Percentiles rank a stretch among this genome's conserved stretches.
Conservation (phyloP, 2,888 invertebrate genomes). For the Apodemia mormo region DNA sequence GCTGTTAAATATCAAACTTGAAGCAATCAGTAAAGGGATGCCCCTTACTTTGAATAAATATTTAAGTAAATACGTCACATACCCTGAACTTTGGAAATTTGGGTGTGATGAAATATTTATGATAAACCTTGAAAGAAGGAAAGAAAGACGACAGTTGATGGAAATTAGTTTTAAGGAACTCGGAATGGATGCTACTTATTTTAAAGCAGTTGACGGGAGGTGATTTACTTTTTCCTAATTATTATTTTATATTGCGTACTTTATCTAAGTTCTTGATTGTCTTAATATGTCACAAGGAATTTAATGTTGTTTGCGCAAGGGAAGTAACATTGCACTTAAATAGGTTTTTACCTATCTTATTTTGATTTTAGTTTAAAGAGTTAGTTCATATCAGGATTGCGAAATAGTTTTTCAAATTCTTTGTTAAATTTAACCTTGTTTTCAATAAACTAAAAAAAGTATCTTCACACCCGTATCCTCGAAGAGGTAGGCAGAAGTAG, state of each 20-base stretch:
- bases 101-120: conserved; percentile 92
- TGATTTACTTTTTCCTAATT: conserved; percentile 50
- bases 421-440: too few relatives aligned
- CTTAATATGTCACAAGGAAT: too few relatives aligned
- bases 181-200: conserved; percentile 87
- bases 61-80: conserved; percentile 55
- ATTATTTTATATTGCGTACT: neutral
- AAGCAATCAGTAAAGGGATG: conserved; percentile 84
- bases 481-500: too few relatives aligned
- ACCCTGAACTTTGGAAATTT: conserved; percentile 82
- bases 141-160: conserved; percentile 91
- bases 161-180: conserved; percentile 88
- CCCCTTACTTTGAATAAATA: conserved; percentile 64
- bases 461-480: too few relatives aligned
- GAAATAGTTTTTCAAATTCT: too few relatives aligned
- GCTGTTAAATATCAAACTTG: conserved; percentile 87
- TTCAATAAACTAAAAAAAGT: too few relatives aligned
- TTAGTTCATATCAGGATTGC: too few relatives aligned
- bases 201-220: conserved; percentile 96
- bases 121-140: conserved; percentile 94
- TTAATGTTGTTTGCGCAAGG: too few relatives aligned
- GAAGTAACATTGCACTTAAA: too few relatives aligned
- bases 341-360: too few relatives aligned
- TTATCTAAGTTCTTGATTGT: too few relatives aligned
- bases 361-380: too few relatives aligned